phyloP scores from a whole-genome alignment of 2,888 invertebrate species.

The Machimus rusticus region DNA sequence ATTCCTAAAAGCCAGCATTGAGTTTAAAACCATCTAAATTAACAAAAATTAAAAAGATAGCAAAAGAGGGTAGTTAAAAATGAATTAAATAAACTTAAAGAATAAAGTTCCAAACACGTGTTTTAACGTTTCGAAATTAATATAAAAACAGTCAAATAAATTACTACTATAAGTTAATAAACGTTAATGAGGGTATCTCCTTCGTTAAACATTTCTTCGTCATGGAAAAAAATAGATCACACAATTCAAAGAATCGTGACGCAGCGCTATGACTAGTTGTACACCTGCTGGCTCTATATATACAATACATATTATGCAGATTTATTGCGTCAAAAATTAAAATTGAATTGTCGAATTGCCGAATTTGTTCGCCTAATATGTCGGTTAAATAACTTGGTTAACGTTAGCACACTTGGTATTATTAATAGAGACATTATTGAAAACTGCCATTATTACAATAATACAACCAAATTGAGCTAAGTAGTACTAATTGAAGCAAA shows the following conservation, averaged over 20 bases:
- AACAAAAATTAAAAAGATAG: no score
- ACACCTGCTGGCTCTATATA: neutral
- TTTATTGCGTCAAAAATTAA: neutral
- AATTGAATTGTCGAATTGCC: neutral
- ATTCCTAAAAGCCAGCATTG: no score
- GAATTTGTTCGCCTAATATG: neutral
- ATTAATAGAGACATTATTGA: neutral
- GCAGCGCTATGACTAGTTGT: neutral
- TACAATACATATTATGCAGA: neutral
- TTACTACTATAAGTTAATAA: neutral
- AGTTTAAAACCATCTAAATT: no score
- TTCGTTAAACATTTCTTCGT: neutral
- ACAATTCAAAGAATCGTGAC: neutral
- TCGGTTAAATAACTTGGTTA: neutral
- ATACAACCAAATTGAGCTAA: neutral
- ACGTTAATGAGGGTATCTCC: neutral
- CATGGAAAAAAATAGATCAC: neutral
- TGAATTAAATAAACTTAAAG: no score
- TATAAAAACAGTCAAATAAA: no score
- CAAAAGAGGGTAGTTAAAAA: no score
- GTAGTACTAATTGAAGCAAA: neutral
- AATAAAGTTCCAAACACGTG: no score
- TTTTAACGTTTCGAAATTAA: no score
- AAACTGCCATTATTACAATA: neutral
- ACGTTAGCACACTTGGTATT: neutral